Base-by-base conservation (phyloP, 64 coral and sea anemone species). In the Montipora foliosa region DNA sequence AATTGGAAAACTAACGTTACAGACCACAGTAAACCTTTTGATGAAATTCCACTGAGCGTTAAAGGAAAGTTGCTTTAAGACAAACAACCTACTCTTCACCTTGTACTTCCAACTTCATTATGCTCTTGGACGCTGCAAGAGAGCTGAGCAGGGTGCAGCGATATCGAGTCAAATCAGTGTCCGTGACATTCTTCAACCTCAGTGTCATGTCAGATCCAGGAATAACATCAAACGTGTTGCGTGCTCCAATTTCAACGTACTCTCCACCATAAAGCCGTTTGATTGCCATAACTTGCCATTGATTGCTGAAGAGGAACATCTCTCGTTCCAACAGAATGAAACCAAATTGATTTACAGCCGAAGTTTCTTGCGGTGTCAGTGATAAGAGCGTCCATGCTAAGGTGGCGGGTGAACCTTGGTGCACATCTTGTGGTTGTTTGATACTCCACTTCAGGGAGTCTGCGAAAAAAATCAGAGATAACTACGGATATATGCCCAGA, bases 91-190 rank as follows among this genome's bases (percentile, higher is more conserved):
- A n/a, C 19, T 20, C 76, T 16, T 75, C 21, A 21, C 5, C 44
- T 37, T 57, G 0, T 8, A 57, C 11, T 6, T 57, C 76, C 19
- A 13, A 24, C 13, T 20, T 46, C 16, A 14, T 5, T 15, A 37
- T 4, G 76, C 84, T 80, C 29, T 49, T 74, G 10, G 92, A 66
- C 7, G 92, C 75, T 29, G 92, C 20, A 93, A 93, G 88, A 1
- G 79, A 85, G 69, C 92, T 93, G 16, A 93, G 19, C 88, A 88
- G 81, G 2, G 83, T 81, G 59, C 92, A 93, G 14, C 92, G 85
- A 80, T 76, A 93, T 47, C 92, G 80, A 37, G 92, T 93, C 49
- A 61, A 76, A 47, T 67, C 61, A 37, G 87, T 76, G 44, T 72
- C 74, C 5, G 51, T 89, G 50, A 79, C 44, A 44, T 89, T 89